phyloP scores from a whole-genome alignment of 2,888 invertebrate species.

The Pachliopta kotzebuea region DNA sequence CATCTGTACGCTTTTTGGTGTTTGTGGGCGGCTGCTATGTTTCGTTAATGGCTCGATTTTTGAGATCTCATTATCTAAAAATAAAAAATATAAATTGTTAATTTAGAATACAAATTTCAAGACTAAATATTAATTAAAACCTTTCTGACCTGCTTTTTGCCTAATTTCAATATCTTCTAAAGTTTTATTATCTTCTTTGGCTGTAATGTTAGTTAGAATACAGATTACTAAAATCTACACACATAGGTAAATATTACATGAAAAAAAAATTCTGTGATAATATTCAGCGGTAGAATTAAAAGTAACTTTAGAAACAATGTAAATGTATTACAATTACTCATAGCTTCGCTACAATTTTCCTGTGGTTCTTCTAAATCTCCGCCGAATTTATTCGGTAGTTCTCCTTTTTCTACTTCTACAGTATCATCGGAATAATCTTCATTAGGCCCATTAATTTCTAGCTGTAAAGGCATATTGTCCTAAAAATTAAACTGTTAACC shows the following conservation, averaged over 20 bases:
- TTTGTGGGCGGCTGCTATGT: slow-evolving; percentile 51
- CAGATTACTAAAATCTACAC: too few relatives aligned
- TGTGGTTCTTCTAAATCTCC: slow-evolving; percentile 2
- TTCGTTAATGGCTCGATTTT: slow-evolving; percentile 39
- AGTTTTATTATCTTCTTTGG: slow-evolving; percentile 9
- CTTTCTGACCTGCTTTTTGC: slow-evolving; percentile 12
- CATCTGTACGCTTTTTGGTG: slow-evolving; percentile 49
- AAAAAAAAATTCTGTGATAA: too few relatives aligned
- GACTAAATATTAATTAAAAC: not conserved
- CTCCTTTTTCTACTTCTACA: slow-evolving; percentile 1
- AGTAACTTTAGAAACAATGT: not conserved
- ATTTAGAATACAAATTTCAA: not conserved
- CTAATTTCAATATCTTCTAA: slow-evolving; percentile 9
- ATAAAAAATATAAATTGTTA: not conserved
- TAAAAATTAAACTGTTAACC: not conserved
- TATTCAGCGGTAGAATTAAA: too few relatives aligned
- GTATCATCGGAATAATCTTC: slow-evolving; percentile 13
- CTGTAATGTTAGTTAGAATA: not conserved
- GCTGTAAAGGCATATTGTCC: not conserved
- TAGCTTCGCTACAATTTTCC: slow-evolving; percentile 3
- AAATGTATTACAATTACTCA: slow-evolving; percentile 4
- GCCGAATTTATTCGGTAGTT: not conserved
- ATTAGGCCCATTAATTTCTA: slow-evolving; percentile 3
- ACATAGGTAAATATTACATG: too few relatives aligned
- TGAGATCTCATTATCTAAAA: slow-evolving; percentile 34